Evolutionary conservation across 23 tunicate genomes (phyloP), one percentile per base, ranked within the genome.

Genomic region (Botrylloides violaceus): DNA sequence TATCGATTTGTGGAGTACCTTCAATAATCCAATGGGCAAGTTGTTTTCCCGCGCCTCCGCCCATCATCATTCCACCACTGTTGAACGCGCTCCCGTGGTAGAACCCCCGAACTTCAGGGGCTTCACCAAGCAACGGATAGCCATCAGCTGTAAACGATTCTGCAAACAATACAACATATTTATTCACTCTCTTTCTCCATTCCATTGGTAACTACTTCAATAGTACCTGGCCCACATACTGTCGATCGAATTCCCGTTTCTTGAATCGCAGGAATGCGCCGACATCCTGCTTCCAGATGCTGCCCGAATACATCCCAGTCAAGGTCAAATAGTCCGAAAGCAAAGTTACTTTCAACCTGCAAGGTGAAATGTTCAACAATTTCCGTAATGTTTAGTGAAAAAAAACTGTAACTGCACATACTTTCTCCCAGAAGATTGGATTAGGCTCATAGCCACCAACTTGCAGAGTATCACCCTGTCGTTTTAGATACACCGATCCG

Each of bases 251-350:
- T 80, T 3, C 94, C 94, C 3, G 94, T 30, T 34, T 86, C 32
- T 29, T 58, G 70, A 12, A 86, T 70, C 34, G 64, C 65, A 1
- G 94, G 94, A 27, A 80, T 43, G 20, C 66, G 20, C 31, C 65
- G 62, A 53, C 84, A 86, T 4, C 84, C 94, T 4, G 76, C 25
- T 58, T 79, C 81, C 22, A 86, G 39, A 43, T 86, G 94, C 66
- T 83, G 84, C 5, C 85, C 83, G 49, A 86, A 86, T 31, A 86
- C 94, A 66, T 86, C 94, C 94, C 94, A 86, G 56, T 86, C 85
- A 59, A 86, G 68, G 58, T 79, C 84, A 57, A 81, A 86, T 3
- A 86, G 64, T 25, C 94, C 94, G 53, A 86, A 86, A 1, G 94
- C 83, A 68, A 86, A 86, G 57, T 86, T 79, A 15, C 58, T 48